These are phyloP conservation scores for Eretmochelys imbricata DNA, from an alignment of 2,113 vertebrate species.

Conservation along the genomic window DNA sequence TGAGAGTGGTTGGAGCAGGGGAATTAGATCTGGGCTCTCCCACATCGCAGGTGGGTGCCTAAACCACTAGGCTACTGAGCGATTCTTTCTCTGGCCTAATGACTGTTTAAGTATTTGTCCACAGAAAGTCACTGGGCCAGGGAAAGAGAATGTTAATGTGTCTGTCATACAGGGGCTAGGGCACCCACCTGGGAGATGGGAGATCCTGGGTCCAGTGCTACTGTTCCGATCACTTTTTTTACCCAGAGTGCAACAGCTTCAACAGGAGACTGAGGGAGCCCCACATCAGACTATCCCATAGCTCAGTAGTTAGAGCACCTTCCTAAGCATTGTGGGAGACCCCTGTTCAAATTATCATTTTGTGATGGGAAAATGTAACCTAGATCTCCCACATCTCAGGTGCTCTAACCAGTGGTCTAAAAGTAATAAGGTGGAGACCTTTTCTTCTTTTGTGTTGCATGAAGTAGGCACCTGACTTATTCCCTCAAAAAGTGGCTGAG, in stretches of 20 bases:
- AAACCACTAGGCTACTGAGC: not conserved
- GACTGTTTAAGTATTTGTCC: not conserved
- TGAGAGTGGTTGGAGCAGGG: not conserved
- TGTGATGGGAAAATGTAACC: not conserved
- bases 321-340: not conserved
- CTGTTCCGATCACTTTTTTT: not conserved
- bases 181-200: not conserved
- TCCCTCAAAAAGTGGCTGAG: not conserved
- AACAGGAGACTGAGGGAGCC: not conserved
- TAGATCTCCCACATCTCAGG: not conserved
- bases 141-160: not conserved
- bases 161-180: not conserved
- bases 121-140: not conserved
- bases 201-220: not conserved
- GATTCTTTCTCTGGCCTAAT: not conserved
- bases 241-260: not conserved
- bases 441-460: not conserved
- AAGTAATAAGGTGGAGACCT: not conserved
- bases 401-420: not conserved
- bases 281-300: not conserved
- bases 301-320: not conserved
- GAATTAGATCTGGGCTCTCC: no score
- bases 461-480: not conserved
- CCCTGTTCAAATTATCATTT: not conserved
- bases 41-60: not conserved